These are phyloP conservation scores for Carassius auratus DNA, from an alignment of 2,113 vertebrate genomes.

Conservation along the genomic window DNA sequence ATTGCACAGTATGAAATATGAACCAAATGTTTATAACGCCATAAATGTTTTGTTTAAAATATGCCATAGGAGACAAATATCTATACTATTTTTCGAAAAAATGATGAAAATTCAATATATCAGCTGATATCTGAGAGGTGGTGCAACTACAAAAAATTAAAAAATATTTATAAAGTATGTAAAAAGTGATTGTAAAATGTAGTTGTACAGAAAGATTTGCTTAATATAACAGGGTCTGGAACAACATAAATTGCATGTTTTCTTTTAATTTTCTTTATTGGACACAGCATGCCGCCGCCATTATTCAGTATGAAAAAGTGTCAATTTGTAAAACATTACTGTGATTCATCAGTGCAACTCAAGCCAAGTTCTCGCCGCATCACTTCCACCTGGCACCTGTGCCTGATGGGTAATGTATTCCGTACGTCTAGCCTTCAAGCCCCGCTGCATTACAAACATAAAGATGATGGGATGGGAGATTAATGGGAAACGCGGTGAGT, in stretches of 20 bases:
- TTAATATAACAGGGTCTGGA: neutral
- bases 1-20: too few relatives aligned
- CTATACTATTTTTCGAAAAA: too few relatives aligned
- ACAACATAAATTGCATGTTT: neutral
- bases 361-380: neutral
- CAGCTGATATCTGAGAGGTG: neutral
- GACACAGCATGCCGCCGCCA: neutral
- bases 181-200: neutral
- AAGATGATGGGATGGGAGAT: conserved; percentile 64
- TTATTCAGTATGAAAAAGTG: conserved; percentile 1
- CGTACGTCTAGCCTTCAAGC: conserved; percentile 50
- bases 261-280: neutral
- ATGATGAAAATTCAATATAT: too few relatives aligned
- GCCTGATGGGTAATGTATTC: conserved; percentile 47
- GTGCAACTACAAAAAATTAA: too few relatives aligned
- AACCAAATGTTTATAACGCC: too few relatives aligned
- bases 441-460: conserved; percentile 54
- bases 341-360: neutral
- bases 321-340: conserved; percentile 6
- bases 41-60: too few relatives aligned
- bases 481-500: conserved; percentile 56
- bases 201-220: neutral
- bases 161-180: too few relatives aligned
- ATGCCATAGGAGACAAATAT: too few relatives aligned
- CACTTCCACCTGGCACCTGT: conserved; percentile 30